Conservation (phyloP, 2,797 vertebrate genomes). For the Pantherophis alleghaniensis region DNA sequence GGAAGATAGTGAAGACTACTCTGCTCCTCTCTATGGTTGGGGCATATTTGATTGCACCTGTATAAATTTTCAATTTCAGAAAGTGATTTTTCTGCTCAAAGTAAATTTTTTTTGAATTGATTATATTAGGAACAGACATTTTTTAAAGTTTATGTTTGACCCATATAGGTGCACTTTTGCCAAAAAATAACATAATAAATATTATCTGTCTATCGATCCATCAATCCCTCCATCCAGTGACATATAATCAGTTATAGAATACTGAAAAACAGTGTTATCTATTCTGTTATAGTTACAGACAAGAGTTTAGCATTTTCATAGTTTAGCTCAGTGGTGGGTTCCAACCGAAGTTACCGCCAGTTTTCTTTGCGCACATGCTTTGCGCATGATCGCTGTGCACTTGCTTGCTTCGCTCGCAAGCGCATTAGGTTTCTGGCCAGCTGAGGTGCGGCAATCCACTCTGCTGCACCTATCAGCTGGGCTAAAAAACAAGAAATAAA, state of each 20-base stretch:
- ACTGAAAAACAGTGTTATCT: slow-evolving; percentile 60
- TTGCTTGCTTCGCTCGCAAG: too few relatives aligned
- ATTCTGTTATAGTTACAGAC: slow-evolving; percentile 59
- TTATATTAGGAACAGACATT: slow-evolving; percentile 41
- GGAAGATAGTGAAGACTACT: not conserved
- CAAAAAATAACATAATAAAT: slow-evolving; percentile 60
- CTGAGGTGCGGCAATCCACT: too few relatives aligned
- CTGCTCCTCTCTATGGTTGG: not conserved
- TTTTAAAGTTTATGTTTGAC: slow-evolving; percentile 44
- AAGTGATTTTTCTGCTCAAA: slow-evolving; percentile 34
- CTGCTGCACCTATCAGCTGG: too few relatives aligned
- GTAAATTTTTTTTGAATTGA: not conserved
- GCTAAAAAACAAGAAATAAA: too few relatives aligned
- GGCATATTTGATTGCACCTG: not conserved
- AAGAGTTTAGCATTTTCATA: slow-evolving; percentile 49
- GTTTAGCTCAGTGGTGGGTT: slow-evolving; percentile 32
- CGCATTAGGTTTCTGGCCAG: too few relatives aligned
- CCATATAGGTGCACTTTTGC: slow-evolving; percentile 63
- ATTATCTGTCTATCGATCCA: too few relatives aligned
- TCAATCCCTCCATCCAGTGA: slow-evolving; percentile 15
- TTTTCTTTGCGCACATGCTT: too few relatives aligned
- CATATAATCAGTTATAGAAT: slow-evolving; percentile 63
- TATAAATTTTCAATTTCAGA: not conserved
- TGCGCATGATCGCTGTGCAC: too few relatives aligned
- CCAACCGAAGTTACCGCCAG: too few relatives aligned